Percentiles rank a stretch among this genome's conserved stretches.
These are phyloP conservation scores for Macropus fuliginosus DNA, from an alignment of 2,797 vertebrate species.

Conservation along the genomic window DNA sequence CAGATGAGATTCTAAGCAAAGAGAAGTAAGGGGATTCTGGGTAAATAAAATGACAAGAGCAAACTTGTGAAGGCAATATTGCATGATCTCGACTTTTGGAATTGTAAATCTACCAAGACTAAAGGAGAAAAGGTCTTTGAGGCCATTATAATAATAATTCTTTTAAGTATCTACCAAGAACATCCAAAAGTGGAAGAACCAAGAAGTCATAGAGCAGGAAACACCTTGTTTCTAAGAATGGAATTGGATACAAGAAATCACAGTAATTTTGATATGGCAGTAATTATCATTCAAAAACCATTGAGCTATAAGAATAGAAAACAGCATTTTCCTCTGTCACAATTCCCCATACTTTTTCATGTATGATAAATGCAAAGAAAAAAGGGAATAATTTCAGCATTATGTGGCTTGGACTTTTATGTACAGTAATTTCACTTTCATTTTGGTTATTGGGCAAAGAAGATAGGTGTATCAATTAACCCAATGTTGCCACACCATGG, in stretches of 20 bases:
- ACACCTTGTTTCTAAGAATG: too few species aligned
- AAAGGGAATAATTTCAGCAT: background rate
- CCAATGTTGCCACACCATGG: conserved; percentile 36
- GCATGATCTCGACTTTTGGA: background rate
- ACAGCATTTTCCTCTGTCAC: background rate
- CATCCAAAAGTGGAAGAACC: background rate
- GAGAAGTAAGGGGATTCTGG: background rate
- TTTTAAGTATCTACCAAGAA: background rate
- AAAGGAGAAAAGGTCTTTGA: background rate
- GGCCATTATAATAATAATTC: background rate
- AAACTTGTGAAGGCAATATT: background rate
- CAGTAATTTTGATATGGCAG: background rate
- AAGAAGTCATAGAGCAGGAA: background rate
- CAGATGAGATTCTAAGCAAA: background rate
- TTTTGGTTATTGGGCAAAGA: background rate
- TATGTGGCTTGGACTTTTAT: background rate
- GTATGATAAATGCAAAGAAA: background rate
- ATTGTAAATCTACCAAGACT: background rate
- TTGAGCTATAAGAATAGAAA: background rate
- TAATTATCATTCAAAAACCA: background rate
- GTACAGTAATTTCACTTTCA: background rate
- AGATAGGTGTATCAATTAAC: background rate
- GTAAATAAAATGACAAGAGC: background rate
- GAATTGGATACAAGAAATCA: background rate
- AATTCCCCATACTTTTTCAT: background rate